These are phyloP conservation scores for Taenioides sp. DNA, from an alignment of 2,797 vertebrate genomes.

Conservation along the genomic window DNA sequence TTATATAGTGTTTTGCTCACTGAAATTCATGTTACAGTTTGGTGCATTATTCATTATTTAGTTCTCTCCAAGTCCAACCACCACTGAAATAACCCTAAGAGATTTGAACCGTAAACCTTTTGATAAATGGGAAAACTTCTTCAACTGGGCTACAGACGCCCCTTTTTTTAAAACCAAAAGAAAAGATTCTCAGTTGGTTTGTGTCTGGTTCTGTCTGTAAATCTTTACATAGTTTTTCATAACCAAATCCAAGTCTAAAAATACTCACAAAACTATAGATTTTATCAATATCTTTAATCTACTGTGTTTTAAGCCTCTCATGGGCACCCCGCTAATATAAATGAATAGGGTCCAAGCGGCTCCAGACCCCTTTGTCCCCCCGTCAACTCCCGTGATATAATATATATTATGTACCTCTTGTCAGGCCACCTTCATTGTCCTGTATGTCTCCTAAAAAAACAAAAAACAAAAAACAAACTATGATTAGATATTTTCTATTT, in stretches of 20 bases:
- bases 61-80: no score
- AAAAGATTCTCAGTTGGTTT: background rate
- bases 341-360: no score
- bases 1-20: no score
- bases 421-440: background rate
- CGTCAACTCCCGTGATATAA: background rate
- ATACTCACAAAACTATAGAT: background rate
- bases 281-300: background rate
- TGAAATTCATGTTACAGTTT: no score
- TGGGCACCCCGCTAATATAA: no score
- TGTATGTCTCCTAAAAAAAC: background rate
- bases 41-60: no score
- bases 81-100: no score
- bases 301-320: no score
- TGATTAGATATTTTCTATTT: accelerated
- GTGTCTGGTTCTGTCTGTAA: background rate
- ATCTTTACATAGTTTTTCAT: background rate
- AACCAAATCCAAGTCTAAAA: background rate
- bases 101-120: background rate
- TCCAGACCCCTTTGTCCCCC: background rate
- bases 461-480: background rate
- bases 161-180: no score
- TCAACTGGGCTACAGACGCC: no score
- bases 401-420: slow-evolving; percentile 26
- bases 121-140: background rate